phyloP scores from a whole-genome alignment of 2,888 invertebrate species.

The Macrophya annulata region DNA sequence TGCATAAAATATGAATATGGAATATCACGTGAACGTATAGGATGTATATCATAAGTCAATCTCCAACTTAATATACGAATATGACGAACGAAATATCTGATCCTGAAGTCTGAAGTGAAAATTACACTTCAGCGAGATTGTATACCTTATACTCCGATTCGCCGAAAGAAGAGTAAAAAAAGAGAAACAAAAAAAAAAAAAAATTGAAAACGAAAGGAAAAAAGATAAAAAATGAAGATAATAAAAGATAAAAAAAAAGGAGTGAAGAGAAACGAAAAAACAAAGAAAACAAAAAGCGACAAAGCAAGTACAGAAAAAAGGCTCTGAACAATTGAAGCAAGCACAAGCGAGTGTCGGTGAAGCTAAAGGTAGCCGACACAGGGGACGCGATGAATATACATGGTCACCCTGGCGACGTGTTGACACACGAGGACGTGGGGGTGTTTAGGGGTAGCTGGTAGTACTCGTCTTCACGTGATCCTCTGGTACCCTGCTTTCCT shows the following conservation, averaged over 20 bases:
- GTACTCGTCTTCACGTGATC: slow-evolving; percentile 42
- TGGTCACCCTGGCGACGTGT: slow-evolving; percentile 52
- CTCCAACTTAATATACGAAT: background rate
- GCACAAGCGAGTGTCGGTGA: slow-evolving; percentile 22
- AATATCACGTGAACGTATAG: background rate
- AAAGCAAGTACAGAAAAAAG: background rate
- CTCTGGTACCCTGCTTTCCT: slow-evolving; percentile 13
- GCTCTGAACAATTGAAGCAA: slow-evolving; percentile 16
- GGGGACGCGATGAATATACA: slow-evolving; percentile 52
- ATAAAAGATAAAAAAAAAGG: background rate
- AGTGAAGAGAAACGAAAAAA: too few relatives aligned
- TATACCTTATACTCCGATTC: background rate
- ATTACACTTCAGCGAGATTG: background rate
- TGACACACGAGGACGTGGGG: slow-evolving; percentile 32
- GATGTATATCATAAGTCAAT: background rate
- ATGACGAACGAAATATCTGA: background rate
- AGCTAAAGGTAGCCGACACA: slow-evolving; percentile 21
- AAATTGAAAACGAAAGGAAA: background rate
- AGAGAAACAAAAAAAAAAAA: background rate
- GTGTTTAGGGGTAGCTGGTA: background rate
- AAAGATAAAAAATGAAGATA: background rate
- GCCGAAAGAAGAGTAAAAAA: background rate
- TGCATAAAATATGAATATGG: slow-evolving; percentile 48
- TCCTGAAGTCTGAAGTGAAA: background rate
- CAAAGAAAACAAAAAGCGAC: background rate